Evolutionary conservation across 2,888 invertebrate genomes (phyloP).

Genomic region (Drosophila paranaensis): DNA sequence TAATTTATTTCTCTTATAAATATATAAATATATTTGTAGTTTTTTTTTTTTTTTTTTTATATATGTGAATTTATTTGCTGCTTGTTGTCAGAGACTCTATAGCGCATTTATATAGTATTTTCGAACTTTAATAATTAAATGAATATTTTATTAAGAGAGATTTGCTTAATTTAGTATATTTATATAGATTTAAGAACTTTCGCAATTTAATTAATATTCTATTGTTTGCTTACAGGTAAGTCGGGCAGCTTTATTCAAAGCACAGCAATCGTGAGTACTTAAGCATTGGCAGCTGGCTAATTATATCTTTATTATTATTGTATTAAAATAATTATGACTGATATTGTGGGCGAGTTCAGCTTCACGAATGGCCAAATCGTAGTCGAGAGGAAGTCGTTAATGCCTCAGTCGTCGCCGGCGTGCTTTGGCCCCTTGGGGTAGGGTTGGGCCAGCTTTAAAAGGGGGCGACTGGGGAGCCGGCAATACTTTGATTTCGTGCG

Average conservation of each 20-base stretch:
- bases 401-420: conserved; percentile 20
- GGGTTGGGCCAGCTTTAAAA: not conserved
- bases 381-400: conserved; percentile 23
- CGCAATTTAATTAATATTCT: not conserved
- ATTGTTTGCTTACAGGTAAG: conserved; percentile 49
- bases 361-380: conserved; percentile 16
- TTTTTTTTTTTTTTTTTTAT: too few species aligned
- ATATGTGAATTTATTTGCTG: too few species aligned
- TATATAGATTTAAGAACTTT: not conserved
- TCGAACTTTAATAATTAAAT: too few species aligned
- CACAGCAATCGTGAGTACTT: conserved; percentile 16
- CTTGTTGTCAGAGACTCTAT: too few species aligned
- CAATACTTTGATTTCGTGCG: conserved; percentile 74
- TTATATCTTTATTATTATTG: conserved; percentile 51
- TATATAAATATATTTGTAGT: too few species aligned
- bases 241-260: conserved; percentile 8
- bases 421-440: not conserved
- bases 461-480: conserved; percentile 10
- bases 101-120: too few species aligned
- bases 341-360: conserved; percentile 21
- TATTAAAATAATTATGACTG: conserved; percentile 44
- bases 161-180: not conserved
- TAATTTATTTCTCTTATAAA: too few species aligned
- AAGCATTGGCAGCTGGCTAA: conserved; percentile 8
- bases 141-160: not conserved